A percentile compares a stretch with the other conserved stretches of the same genome.
phyloP scores from a whole-genome alignment of 2,113 vertebrate genomes.

The Struthio camelus region DNA sequence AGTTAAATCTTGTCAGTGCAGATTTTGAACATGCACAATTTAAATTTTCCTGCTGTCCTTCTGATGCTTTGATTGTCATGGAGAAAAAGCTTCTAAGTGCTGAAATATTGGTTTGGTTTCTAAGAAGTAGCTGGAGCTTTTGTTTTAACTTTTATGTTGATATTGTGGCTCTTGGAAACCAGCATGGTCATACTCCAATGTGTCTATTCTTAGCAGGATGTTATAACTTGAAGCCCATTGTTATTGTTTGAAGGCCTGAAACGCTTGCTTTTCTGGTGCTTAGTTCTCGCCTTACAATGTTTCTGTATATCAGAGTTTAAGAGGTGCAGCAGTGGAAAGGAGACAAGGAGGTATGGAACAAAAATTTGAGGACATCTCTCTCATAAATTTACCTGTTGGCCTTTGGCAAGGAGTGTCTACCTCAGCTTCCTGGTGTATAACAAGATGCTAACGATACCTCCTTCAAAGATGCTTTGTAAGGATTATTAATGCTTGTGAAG shows the following conservation, averaged over 20 bases:
- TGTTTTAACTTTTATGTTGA: neutral
- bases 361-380: neutral
- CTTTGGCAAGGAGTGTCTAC: neutral
- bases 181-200: rapidly evolving
- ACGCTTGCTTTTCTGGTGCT: conserved; percentile 16
- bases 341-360: neutral
- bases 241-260: conserved; percentile 2
- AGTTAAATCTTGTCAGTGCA: neutral
- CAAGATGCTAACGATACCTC: neutral
- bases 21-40: neutral
- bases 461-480: neutral
- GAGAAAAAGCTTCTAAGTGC: neutral
- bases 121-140: neutral
- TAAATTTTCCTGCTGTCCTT: neutral
- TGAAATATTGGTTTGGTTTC: neutral
- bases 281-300: neutral
- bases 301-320: neutral
- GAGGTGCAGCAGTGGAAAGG: neutral
- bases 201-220: neutral
- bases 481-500: neutral
- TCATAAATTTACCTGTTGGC: rapidly evolving
- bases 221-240: neutral
- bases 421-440: neutral
- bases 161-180: neutral
- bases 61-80: neutral